These are phyloP conservation scores for Nematostella vectensis DNA, from an alignment of 92 coral and sea anemone genomes.

Conservation along the genomic window DNA sequence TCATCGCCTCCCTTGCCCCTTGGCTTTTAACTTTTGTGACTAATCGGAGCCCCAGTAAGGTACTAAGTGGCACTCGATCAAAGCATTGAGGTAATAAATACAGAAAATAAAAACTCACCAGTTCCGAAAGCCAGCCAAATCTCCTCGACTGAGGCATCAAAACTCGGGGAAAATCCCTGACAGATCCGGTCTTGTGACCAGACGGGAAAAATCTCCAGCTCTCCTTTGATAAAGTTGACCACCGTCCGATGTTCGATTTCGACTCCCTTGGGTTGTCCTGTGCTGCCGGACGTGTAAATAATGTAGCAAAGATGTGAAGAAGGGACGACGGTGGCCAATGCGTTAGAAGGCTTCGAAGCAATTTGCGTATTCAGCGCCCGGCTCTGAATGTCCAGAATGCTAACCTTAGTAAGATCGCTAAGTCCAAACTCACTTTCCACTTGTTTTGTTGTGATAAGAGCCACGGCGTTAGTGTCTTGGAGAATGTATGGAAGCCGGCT, in stretches of 20 bases:
- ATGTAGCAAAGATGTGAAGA: conserved; percentile 15
- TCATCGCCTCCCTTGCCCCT: too few species aligned
- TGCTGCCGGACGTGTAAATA: conserved; percentile 18
- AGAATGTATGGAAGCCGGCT: conserved; percentile 7
- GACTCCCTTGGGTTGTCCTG: conserved; percentile 18
- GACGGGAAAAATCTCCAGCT: conserved; percentile 9
- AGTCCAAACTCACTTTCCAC: not conserved
- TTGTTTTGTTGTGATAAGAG: not conserved
- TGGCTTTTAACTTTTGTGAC: too few species aligned
- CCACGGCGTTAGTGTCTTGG: conserved; percentile 10
- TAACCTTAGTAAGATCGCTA: not conserved
- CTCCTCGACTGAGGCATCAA: conserved; percentile 13
- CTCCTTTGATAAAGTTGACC: conserved; percentile 7
- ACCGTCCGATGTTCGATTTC: conserved; percentile 20
- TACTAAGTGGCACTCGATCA: too few species aligned
- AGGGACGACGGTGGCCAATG: not conserved
- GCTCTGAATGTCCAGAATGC: not conserved
- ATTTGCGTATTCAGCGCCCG: not conserved
- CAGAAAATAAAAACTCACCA: too few species aligned
- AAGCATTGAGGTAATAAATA: too few species aligned
- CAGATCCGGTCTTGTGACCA: conserved; percentile 1
- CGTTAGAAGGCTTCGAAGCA: not conserved
- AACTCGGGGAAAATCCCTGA: conserved; percentile 14
- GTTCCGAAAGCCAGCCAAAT: conserved; percentile 12
- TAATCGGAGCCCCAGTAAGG: too few species aligned